Evolutionary conservation across 2,113 vertebrate species (phyloP).

Genomic region (Phyllopteryx taeniolatus): DNA sequence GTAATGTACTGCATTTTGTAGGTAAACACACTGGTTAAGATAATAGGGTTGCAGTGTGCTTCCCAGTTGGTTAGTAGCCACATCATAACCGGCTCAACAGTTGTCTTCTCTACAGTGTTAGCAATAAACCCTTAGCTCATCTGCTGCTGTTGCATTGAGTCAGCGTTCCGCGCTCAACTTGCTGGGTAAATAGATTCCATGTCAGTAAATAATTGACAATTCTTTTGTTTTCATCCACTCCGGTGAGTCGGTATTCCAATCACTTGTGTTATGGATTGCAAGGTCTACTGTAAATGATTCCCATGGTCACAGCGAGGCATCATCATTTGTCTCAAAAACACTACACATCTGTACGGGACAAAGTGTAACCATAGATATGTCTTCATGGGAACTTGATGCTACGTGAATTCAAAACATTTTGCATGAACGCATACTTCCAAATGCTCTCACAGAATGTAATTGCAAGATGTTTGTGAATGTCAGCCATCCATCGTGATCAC

Average conservation of each 20-base stretch:
- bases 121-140: too few relatives aligned
- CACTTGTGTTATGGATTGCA: background rate
- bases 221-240: background rate
- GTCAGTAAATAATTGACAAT: background rate
- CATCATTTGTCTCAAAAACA: background rate
- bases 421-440: background rate
- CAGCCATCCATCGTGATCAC: constrained; percentile 2
- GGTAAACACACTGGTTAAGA: too few relatives aligned
- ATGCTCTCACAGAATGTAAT: background rate
- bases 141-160: too few relatives aligned
- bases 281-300: background rate
- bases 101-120: too few relatives aligned
- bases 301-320: background rate
- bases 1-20: too few relatives aligned
- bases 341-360: background rate
- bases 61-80: too few relatives aligned
- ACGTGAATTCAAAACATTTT: background rate
- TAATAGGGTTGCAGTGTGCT: too few relatives aligned
- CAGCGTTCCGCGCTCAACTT: too few relatives aligned
- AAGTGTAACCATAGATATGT: background rate
- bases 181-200: background rate
- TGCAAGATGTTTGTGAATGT: background rate
- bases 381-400: background rate
- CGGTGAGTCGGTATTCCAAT: background rate
- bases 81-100: too few relatives aligned